Base-by-base conservation (phyloP, 2,113 vertebrate species). In the Cynocephalus volans region DNA sequence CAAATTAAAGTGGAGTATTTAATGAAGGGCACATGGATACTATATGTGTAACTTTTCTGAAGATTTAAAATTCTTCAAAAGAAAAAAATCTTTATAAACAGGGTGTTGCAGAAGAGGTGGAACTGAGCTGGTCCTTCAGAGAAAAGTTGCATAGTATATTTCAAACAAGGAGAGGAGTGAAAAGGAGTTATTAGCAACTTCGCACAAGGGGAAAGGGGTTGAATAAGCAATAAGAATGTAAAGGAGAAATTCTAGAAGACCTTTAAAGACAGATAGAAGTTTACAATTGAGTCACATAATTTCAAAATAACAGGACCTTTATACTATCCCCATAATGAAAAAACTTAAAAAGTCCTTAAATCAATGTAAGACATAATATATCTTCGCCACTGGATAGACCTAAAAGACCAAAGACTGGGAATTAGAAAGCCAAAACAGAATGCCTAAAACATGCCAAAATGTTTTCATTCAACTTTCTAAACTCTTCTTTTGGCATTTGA, bases 361-460 rank as follows among this genome's bases (percentile, higher is more conserved):
- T 92, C 50, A 85, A 56, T 65, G 15, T 81, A n/a, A 96, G 11
- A 5, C 52, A 76, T 86, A 88, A 52, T 52, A 79, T 67, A 76
- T 76, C 45, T 88, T 50, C 84, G 17, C 67, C 67, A 92, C 72
- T 11, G 18, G 26, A 70, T 1, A 67, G 7, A 80, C 28, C 28
- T 87, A 70, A 83, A 67, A 87, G 36, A 77, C 72, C 41, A 88
- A 94, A 48, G 11, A 92, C 58, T 52, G 12, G 81, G 36, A 80
- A 79, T 58, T 82, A 92, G 60, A 92, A 91, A 92, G 41, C 26
- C 56, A 80, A 95, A 92, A 79, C 5, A 69, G 23, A 93, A 67
- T 36, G 19, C 31, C 81, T 96, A 77, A 94, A 80, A 54, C n/a
- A 88, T 73, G 24, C 8, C 50, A 84, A 41, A 76, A 64, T 58